Conservation (phyloP, 2,113 vertebrate species). For the Etheostoma spectabile region DNA sequence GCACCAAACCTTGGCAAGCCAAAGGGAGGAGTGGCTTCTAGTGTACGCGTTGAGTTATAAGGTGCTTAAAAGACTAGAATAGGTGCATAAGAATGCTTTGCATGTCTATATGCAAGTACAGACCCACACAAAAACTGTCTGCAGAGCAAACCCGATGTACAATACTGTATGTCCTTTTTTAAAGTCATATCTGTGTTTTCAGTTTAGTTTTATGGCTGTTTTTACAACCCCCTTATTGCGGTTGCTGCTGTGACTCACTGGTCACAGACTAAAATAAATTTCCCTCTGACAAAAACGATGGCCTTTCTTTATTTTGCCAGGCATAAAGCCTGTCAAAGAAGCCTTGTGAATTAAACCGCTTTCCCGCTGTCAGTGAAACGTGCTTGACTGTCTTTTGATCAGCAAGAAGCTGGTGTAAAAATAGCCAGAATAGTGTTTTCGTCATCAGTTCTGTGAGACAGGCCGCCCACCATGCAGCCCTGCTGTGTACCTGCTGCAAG, state of each 20-base stretch:
- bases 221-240: slow-evolving; percentile 49
- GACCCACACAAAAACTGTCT: slow-evolving; percentile 12
- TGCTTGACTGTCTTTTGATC: slow-evolving; percentile 62
- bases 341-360: slow-evolving; percentile 18
- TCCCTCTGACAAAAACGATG: slow-evolving; percentile 35
- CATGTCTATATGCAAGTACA: slow-evolving; percentile 17
- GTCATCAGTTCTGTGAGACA: slow-evolving; percentile 53
- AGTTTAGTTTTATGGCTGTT: slow-evolving; percentile 57
- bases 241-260: slow-evolving; percentile 49
- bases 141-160: slow-evolving; percentile 39
- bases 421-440: slow-evolving; percentile 63
- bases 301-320: slow-evolving; percentile 11
- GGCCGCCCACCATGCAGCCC: slow-evolving; percentile 55
- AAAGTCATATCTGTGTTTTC: slow-evolving; percentile 58
- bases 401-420: slow-evolving; percentile 60
- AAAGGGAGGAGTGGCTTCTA: slow-evolving; percentile 63
- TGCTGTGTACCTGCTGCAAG: slow-evolving; percentile 59
- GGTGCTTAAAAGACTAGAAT: slow-evolving; percentile 37
- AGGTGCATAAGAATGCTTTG: slow-evolving; percentile 13
- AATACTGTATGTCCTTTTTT: slow-evolving; percentile 18
- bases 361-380: slow-evolving; percentile 37
- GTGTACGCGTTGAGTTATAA: slow-evolving; percentile 43
- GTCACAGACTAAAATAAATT: slow-evolving; percentile 56
- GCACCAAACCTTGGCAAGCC: slow-evolving; percentile 9
- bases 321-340: slow-evolving; percentile 37